These are phyloP conservation scores for Gracilinanus agilis DNA, from an alignment of 2,113 vertebrate genomes.

Conservation along the genomic window DNA sequence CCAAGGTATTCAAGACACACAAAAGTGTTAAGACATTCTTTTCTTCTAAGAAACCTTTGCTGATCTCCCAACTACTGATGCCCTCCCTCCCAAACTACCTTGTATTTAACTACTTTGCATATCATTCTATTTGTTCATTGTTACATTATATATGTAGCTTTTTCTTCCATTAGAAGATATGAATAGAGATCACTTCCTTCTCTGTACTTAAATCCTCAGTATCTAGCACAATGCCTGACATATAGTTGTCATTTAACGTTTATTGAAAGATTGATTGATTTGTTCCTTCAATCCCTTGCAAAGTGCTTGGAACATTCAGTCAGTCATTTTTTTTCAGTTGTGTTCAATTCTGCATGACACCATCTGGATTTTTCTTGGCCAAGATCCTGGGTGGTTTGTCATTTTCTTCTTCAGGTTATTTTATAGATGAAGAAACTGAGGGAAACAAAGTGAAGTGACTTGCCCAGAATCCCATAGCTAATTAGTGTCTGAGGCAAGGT, in stretches of 20 bases:
- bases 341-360: too few species aligned
- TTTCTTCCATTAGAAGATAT: not conserved
- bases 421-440: too few species aligned
- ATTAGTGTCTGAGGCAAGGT: too few species aligned
- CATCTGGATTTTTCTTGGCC: too few species aligned
- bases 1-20: not conserved
- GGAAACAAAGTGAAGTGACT: too few species aligned
- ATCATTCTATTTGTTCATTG: not conserved
- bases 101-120: not conserved
- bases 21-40: not conserved
- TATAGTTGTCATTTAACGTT: too few species aligned
- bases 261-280: too few species aligned
- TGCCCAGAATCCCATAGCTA: too few species aligned
- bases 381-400: too few species aligned
- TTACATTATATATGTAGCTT: not conserved
- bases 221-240: not conserved
- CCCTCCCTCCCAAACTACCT: not conserved
- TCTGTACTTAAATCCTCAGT: not conserved
- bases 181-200: not conserved
- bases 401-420: too few species aligned
- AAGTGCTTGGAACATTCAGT: not conserved
- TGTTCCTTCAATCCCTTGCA: not conserved
- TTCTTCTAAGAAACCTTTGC: not conserved
- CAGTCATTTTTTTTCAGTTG: too few species aligned
- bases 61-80: not conserved